phyloP scores from a whole-genome alignment of 2,888 invertebrate species.

The Laspeyria flexula region DNA sequence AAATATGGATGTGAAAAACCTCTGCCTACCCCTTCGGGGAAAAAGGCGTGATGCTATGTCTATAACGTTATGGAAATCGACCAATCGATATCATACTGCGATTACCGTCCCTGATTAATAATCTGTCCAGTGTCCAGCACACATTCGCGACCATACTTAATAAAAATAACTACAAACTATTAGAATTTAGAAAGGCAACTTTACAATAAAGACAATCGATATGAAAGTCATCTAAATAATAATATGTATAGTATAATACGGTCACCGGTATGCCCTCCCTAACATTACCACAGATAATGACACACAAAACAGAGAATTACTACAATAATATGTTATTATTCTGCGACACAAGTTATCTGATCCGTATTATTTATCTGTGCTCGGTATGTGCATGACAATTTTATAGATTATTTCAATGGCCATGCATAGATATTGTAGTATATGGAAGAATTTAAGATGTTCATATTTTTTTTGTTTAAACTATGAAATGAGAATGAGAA shows the following conservation, averaged over 20 bases:
- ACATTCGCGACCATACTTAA: no score
- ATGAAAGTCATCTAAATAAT: slow-evolving; percentile 40
- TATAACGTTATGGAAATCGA: no score
- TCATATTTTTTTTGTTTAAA: no score
- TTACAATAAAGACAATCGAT: slow-evolving; percentile 9
- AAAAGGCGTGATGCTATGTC: no score
- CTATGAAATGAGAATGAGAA: no score
- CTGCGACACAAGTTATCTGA: slow-evolving; percentile 77
- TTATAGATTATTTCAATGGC: slow-evolving; percentile 76
- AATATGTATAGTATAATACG: slow-evolving; percentile 21
- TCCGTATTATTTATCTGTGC: slow-evolving; percentile 77
- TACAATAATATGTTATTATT: slow-evolving; percentile 81
- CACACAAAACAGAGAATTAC: slow-evolving; percentile 67
- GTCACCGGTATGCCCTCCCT: slow-evolving; percentile 30
- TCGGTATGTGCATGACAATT: slow-evolving; percentile 80
- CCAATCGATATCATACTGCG: no score
- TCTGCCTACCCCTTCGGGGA: no score
- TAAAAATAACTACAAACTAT: background rate
- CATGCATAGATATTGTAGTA: slow-evolving; percentile 64
- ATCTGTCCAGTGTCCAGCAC: no score
- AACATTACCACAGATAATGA: slow-evolving; percentile 56
- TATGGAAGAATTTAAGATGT: slow-evolving; percentile 28
- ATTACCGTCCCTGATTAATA: no score
- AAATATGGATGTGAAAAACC: no score
- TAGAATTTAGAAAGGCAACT: slow-evolving; percentile 5